Conservation (phyloP, 1,140 invertebrate genomes). For the Eriosoma lanigerum region DNA sequence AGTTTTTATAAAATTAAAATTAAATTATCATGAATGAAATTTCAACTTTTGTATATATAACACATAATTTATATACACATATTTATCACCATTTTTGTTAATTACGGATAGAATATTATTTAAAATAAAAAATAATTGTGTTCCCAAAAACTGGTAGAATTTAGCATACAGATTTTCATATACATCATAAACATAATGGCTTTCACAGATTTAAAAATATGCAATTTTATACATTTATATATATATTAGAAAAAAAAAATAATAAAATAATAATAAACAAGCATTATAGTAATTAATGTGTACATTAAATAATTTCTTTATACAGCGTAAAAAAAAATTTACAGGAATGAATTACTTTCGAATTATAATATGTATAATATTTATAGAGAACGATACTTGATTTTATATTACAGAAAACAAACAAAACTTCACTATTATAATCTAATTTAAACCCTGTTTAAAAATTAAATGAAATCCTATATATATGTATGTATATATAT, state of each 20-base stretch:
- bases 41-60: conserved; percentile 30
- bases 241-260: not conserved
- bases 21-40: conserved; percentile 29
- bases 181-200: conserved; percentile 45
- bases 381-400: conserved; percentile 45
- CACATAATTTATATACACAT: conserved; percentile 33
- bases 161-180: conserved; percentile 44
- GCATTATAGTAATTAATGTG: conserved; percentile 42
- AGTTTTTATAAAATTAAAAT: conserved; percentile 19
- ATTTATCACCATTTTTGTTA: conserved; percentile 29
- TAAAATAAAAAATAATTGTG: conserved; percentile 48
- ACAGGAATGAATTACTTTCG: conserved; percentile 45
- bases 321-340: conserved; percentile 45
- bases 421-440: conserved; percentile 48
- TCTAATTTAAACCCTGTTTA: conserved; percentile 51
- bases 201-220: conserved; percentile 48
- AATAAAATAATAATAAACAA: conserved; percentile 25
- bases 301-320: conserved; percentile 49
- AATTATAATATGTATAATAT: conserved; percentile 35
- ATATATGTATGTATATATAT: not conserved
- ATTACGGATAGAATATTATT: conserved; percentile 43
- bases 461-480: conserved; percentile 47
- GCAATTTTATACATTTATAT: conserved; percentile 50
- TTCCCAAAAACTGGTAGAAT: conserved; percentile 39
- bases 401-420: conserved; percentile 50